phyloP scores from a whole-genome alignment of 2,113 vertebrate species.

The Ovibos moschatus region DNA sequence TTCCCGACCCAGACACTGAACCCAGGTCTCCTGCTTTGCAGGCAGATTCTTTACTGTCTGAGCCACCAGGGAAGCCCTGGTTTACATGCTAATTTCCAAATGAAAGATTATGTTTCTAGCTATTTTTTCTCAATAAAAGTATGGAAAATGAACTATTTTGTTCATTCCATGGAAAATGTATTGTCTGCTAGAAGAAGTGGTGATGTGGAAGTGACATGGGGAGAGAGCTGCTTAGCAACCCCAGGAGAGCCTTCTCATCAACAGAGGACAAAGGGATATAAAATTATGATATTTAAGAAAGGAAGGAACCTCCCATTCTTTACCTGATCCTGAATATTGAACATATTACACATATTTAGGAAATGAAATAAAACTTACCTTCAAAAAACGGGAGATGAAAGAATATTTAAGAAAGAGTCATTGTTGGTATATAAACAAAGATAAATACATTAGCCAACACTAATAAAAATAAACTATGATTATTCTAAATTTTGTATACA shows the following conservation, averaged over 20 bases:
- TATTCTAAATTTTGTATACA: background rate
- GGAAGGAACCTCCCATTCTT: background rate
- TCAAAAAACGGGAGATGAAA: background rate
- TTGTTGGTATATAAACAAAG: background rate
- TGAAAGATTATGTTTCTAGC: background rate
- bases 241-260: background rate
- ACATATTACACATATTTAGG: background rate
- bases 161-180: background rate
- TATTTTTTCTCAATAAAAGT: background rate
- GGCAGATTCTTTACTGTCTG: background rate
- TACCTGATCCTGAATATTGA: background rate
- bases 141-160: background rate
- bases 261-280: background rate
- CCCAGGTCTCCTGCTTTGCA: background rate
- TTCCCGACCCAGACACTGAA: background rate
- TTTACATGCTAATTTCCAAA: background rate
- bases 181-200: background rate
- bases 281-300: background rate
- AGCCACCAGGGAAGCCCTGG: background rate
- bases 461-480: background rate
- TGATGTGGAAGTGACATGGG: background rate
- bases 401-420: background rate
- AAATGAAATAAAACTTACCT: constrained; percentile 13
- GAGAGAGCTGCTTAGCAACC: background rate
- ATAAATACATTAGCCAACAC: background rate